These are phyloP conservation scores for Dyspetes luteomarginatus DNA, from an alignment of 2,888 invertebrate genomes.

Conservation along the genomic window DNA sequence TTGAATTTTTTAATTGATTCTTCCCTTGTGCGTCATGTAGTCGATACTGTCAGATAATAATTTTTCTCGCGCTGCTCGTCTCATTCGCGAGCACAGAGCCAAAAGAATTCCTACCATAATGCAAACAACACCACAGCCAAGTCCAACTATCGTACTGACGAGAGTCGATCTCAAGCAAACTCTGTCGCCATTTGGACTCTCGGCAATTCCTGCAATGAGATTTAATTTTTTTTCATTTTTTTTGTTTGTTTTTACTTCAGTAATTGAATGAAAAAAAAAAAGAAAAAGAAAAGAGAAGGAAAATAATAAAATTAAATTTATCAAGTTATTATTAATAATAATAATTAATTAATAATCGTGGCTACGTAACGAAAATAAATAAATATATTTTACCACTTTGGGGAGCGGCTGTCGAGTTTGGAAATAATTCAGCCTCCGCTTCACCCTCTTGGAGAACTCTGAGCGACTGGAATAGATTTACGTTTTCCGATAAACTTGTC, in stretches of 20 bases:
- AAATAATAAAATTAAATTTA: not conserved
- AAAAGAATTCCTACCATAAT: constrained; percentile 89
- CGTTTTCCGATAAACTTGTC: constrained; percentile 91
- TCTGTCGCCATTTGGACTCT: constrained; percentile 74
- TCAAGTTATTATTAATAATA: not conserved
- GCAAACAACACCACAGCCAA: constrained; percentile 89
- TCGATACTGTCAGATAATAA: constrained; percentile 82
- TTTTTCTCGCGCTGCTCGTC: constrained; percentile 84
- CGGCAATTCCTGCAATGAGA: constrained; percentile 69
- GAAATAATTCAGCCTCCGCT: constrained; percentile 86
- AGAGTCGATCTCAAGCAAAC: constrained; percentile 87
- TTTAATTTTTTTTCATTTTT: not conserved
- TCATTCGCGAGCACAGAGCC: constrained; percentile 90
- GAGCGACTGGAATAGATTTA: constrained; percentile 94
- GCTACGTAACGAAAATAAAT: not conserved
- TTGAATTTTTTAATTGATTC: constrained; percentile 77
- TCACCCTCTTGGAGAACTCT: constrained; percentile 95
- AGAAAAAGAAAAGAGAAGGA: too few species aligned
- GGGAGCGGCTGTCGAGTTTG: constrained; percentile 79
- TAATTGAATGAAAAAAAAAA: too few species aligned
- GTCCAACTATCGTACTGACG: constrained; percentile 88
- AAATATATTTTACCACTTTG: constrained; percentile 76
- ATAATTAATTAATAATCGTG: not conserved
- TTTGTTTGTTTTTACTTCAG: too few species aligned
- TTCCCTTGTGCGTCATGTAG: constrained; percentile 82